Base-by-base conservation (phyloP, 2,888 invertebrate genomes). In the Pasiphila rectangulata region DNA sequence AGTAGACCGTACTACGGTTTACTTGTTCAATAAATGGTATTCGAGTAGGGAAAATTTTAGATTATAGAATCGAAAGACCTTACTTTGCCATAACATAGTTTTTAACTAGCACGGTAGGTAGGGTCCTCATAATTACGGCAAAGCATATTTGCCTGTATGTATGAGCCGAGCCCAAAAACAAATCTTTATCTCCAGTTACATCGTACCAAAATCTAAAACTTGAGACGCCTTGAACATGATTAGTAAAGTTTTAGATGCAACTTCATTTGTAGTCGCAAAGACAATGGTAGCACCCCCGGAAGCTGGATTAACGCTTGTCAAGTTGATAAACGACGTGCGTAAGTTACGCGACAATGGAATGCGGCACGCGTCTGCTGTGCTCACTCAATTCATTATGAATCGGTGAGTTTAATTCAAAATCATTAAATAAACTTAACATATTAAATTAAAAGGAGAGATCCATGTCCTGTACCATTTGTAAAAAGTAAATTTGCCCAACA, bases 231-330 rank as follows among this genome's bases (percentile, higher is more conserved):
- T n/a, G n/a, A n/a, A n/a, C n/a, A n/a, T n/a, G n/a, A n/a, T n/a
- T n/a, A n/a, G 6, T 12, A 12, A 25, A 12, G 12, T 12, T 13
- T 12, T 1, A 13, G 13, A 27, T 7, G 27, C 13, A 7, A 27
- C 13, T 7, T 27, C 27, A 13, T 13, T n/a, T 13, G 12, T 25
- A 25, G 12, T 27, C 13, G 13, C 12, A 27, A 4, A 27, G 29
- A 39, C 29, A 29, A 5, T 67, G 59, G 81, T 81, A 79, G 56
- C 57, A 62, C 49, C 60, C 67, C 81, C 84, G 86, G 86, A 87
- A 83, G 83, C 87, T 82, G 83, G 83, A 87, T 86, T 86, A 87
- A 86, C 85, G 86, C 81, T 86, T 86, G 87, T 86, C 87, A 85
- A 82, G 78, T 74, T 87, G 87, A 87, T 84, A 79, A 77, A 87